Evolutionary conservation across 2,888 invertebrate genomes (phyloP).

Genomic region (Tolmerus cingulatus): DNA sequence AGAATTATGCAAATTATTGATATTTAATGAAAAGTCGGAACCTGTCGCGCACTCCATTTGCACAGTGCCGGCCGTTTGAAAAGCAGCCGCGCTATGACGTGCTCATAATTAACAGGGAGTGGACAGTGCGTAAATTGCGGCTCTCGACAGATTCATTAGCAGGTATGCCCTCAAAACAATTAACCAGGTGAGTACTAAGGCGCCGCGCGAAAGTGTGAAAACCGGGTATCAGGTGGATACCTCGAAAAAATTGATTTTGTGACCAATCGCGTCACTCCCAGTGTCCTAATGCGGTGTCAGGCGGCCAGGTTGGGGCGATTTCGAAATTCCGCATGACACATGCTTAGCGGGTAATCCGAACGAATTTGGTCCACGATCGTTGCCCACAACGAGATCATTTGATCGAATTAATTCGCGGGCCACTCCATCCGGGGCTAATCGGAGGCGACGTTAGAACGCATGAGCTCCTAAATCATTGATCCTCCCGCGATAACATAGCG

Average conservation of each 20-base stretch:
- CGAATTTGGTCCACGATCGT: slow-evolving; percentile 23
- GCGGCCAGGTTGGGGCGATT: neutral
- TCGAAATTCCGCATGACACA: slow-evolving; percentile 5
- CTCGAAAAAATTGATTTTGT: neutral
- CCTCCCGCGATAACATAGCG: slow-evolving; percentile 35
- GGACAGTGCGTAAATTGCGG: slow-evolving; percentile 21
- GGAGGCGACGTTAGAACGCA: slow-evolving; percentile 23
- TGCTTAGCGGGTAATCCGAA: slow-evolving; percentile 30
- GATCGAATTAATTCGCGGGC: neutral
- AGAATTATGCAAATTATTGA: slow-evolving; percentile 29
- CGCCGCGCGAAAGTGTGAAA: neutral
- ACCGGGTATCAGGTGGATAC: neutral
- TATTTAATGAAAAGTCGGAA: slow-evolving; percentile 18
- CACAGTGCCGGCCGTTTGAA: neutral
- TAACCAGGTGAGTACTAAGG: neutral
- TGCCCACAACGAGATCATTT: slow-evolving; percentile 7
- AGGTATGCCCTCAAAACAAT: slow-evolving; percentile 4
- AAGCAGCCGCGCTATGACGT: neutral
- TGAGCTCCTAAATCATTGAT: slow-evolving; percentile 32
- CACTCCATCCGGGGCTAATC: neutral
- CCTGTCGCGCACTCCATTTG: neutral
- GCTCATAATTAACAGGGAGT: neutral
- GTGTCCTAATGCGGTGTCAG: neutral
- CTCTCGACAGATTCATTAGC: neutral
- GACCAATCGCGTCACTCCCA: neutral